phyloP scores from a whole-genome alignment of 2,113 vertebrate genomes.

The Propithecus coquereli region DNA sequence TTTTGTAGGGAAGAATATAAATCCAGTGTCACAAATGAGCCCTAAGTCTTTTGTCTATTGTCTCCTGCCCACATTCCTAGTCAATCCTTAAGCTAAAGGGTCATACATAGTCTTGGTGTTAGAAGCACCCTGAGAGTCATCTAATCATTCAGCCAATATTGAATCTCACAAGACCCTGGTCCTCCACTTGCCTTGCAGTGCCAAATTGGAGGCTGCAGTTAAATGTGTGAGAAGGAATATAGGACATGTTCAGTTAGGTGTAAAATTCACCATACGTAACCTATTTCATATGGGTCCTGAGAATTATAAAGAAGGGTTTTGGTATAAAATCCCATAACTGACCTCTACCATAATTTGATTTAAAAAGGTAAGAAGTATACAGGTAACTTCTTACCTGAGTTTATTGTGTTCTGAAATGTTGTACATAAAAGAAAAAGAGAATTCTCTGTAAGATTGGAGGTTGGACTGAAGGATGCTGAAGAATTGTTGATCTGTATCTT shows the following conservation, averaged over 20 bases:
- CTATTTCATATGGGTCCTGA: neutral
- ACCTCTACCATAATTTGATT: neutral
- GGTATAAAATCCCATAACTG: neutral
- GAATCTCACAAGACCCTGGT: neutral
- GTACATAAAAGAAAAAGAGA: conserved; percentile 5
- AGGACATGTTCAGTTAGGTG: neutral
- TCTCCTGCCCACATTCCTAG: neutral
- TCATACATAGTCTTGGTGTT: neutral
- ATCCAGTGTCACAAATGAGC: neutral
- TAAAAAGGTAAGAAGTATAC: neutral
- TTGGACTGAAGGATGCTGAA: neutral
- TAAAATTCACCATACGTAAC: neutral
- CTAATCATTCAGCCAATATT: neutral
- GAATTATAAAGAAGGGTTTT: neutral
- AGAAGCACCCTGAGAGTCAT: neutral
- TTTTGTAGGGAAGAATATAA: neutral
- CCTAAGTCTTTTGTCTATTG: neutral
- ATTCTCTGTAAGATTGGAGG: neutral
- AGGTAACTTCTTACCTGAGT: neutral
- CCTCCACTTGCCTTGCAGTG: neutral
- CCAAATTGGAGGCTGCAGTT: neutral
- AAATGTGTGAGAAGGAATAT: neutral
- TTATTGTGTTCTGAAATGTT: conserved; percentile 33
- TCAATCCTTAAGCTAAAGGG: neutral
- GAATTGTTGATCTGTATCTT: conserved; percentile 25